A percentile compares a stretch with the other conserved stretches of the same genome.
phyloP scores from a whole-genome alignment of 1,140 invertebrate species.

The Apis laboriosa region DNA sequence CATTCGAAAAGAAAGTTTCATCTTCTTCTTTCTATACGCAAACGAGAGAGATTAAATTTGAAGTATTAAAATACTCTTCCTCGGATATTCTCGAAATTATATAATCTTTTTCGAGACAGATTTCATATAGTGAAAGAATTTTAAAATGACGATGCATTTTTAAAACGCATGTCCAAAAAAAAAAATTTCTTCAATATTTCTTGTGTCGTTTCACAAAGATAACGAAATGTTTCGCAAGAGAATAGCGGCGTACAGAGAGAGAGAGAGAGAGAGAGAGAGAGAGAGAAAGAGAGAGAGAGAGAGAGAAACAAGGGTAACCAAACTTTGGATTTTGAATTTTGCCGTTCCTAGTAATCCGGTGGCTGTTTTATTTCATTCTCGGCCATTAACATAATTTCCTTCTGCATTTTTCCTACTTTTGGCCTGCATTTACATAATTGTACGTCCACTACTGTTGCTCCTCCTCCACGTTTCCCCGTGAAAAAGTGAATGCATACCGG shows the following conservation, averaged over 20 bases:
- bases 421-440: conserved; percentile 59
- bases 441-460: conserved; percentile 6
- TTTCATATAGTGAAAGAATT: no score
- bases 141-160: no score
- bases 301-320: conserved; percentile 38
- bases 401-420: conserved; percentile 73
- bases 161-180: no score
- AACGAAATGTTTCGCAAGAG: conserved; percentile 52
- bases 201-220: conserved; percentile 55
- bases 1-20: no score
- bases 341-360: conserved; percentile 70
- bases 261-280: not conserved
- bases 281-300: conserved; percentile 5
- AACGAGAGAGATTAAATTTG: no score
- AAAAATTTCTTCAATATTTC: not conserved
- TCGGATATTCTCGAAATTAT: no score
- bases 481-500: not conserved
- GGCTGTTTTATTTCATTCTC: conserved; percentile 77
- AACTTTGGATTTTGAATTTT: conserved; percentile 79
- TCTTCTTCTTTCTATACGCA: no score
- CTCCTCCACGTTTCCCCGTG: not conserved
- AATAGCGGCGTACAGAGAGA: not conserved
- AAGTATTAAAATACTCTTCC: no score
- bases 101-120: no score
- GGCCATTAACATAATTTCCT: conserved; percentile 78